Base-by-base conservation (phyloP, 2,113 vertebrate genomes). In the Calyptomena viridis region DNA sequence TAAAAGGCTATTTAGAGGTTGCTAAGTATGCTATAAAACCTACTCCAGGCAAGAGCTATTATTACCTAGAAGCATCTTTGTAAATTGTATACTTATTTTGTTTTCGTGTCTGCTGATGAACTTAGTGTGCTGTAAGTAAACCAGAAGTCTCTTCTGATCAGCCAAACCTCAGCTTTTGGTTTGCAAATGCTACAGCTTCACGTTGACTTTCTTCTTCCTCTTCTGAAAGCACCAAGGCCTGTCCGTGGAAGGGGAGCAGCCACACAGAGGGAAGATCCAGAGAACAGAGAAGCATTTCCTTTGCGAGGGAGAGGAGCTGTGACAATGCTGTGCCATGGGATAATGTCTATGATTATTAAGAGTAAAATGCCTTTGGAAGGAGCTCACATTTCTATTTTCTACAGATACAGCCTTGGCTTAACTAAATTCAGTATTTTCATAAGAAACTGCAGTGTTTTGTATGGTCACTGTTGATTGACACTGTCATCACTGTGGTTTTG, bases 291-390 rank as follows among this genome's bases (percentile, higher is more conserved):
- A 92, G 37, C 20, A 2, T 49, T 72, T 90, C 35, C 44, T 82
- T 44, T 76, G 25, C 18, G 35, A 87, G 62, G 18, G 24, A 28
- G 44, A 50, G 66, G 63, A 88, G 31, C 50, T 37, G 12, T 23
- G 35, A 44, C 4, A 12, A 42, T 53, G 35, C 30, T 33, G 59
- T 5, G 1, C 22, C 0, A 1, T n/a, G 12, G 16, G 14, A 25
- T 68, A 83, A 68, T 19, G 3, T 18, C 31, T 56, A 8, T 75
- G 27, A 50, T 60, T 56, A 35, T 55, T 53, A 24, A 30, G 25
- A 74, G 42, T 62, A 35, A 84, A 74, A 73, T 53, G 24, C 8
- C 22, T 24, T 39, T 63, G 78, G 28, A 71, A 30, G 19, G 42
- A 63, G 77, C 74, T 90, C 25, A 20, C 18, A 5, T 49, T 81